Conservation (phyloP, 2,113 vertebrate species). For the Xiphophorus hellerii region DNA sequence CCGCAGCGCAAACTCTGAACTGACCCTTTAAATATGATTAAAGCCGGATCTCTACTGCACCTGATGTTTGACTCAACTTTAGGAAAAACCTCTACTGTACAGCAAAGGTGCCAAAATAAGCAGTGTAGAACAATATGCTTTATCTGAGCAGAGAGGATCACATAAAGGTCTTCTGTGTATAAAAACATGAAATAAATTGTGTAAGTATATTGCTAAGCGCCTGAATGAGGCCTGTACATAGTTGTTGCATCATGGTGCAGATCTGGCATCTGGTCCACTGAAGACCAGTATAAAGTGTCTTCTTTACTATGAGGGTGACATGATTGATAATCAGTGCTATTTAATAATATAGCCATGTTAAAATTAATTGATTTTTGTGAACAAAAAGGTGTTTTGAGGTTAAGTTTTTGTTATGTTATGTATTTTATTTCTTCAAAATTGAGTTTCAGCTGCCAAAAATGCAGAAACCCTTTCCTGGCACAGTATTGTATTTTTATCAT, state of each 20-base stretch:
- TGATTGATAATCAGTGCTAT: constrained; percentile 59
- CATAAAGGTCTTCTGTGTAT: constrained; percentile 32
- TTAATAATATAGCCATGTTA: constrained; percentile 60
- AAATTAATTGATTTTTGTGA: constrained; percentile 58
- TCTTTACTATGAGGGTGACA: constrained; percentile 63
- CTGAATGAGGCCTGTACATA: constrained; percentile 68
- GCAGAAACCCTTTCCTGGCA: constrained; percentile 64
- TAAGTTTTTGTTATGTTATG: constrained; percentile 45
- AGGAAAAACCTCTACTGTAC: constrained; percentile 32
- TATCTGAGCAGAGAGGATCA: constrained; percentile 24
- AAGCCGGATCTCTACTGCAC: constrained; percentile 33
- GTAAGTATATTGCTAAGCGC: constrained; percentile 57
- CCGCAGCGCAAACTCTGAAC: constrained; percentile 25
- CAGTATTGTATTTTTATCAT: constrained; percentile 70
- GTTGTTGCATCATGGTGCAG: constrained; percentile 62
- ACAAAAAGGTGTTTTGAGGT: constrained; percentile 62
- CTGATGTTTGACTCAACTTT: constrained; percentile 21
- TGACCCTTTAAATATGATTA: constrained; percentile 62
- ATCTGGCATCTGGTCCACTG: constrained; percentile 70
- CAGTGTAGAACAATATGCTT: constrained; percentile 39
- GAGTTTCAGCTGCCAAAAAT: constrained; percentile 58
- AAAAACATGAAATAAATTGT: constrained; percentile 33
- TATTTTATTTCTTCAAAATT: constrained; percentile 42
- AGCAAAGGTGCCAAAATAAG: constrained; percentile 72
- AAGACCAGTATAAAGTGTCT: constrained; percentile 72